Conservation (phyloP, 1,140 invertebrate genomes). For the Luehdorfia chinensis region DNA sequence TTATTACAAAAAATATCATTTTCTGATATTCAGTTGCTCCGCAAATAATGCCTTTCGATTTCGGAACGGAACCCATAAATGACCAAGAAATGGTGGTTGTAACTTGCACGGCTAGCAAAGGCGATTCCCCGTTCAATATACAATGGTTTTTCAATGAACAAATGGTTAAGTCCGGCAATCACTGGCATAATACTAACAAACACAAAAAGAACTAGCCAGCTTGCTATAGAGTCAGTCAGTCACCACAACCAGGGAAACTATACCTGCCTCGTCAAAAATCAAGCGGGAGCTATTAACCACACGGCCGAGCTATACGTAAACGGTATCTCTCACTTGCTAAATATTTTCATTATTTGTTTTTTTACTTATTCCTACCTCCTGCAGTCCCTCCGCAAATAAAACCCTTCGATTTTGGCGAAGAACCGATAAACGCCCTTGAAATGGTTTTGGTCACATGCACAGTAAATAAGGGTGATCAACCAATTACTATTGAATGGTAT, state of each 20-base stretch:
- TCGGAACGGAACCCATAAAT: constrained; percentile 80
- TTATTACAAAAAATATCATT: constrained; percentile 7
- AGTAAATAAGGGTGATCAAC: constrained; percentile 81
- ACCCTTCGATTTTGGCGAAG: constrained; percentile 79
- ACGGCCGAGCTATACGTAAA: constrained; percentile 80
- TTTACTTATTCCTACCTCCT: constrained; percentile 28
- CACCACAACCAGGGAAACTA: constrained; percentile 83
- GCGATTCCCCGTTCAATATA: constrained; percentile 72
- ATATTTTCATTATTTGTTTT: constrained; percentile 28
- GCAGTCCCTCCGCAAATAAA: constrained; percentile 80
- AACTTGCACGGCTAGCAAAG: constrained; percentile 78
- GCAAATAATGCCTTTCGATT: constrained; percentile 80
- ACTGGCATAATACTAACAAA: constrained; percentile 65
- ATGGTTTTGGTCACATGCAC: constrained; percentile 78
- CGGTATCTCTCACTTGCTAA: constrained; percentile 56
- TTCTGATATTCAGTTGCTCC: constrained; percentile 75
- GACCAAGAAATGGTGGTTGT: constrained; percentile 82
- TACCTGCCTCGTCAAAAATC: constrained; percentile 83
- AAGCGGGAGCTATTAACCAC: constrained; percentile 79
- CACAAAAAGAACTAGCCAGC: constrained; percentile 72
- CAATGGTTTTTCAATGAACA: constrained; percentile 79
- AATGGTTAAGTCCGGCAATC: constrained; percentile 65
- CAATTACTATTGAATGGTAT: constrained; percentile 80
- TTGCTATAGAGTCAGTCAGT: constrained; percentile 79
- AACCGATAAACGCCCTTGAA: constrained; percentile 78